Evolutionary conservation across 2,113 vertebrate genomes (phyloP).

Genomic region (Gnathonemus longibarbis): DNA sequence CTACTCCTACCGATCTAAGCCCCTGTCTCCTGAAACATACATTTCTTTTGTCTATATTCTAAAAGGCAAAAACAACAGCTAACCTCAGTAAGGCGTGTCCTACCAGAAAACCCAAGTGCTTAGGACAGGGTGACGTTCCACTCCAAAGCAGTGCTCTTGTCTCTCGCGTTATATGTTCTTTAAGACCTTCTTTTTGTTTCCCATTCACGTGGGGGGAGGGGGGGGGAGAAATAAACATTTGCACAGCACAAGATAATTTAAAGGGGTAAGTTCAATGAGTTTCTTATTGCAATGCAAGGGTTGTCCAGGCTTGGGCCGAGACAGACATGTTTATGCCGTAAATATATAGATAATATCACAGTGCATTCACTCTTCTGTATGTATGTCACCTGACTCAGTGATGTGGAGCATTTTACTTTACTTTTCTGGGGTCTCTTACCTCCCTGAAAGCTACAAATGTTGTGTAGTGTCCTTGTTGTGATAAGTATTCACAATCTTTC

Average conservation of each 20-base stretch:
- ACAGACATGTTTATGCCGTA: constrained; percentile 33
- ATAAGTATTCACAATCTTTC: constrained; percentile 28
- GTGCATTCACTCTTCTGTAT: constrained; percentile 45
- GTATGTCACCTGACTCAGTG: constrained; percentile 34
- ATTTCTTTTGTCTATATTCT: constrained; percentile 29
- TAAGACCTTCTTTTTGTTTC: constrained; percentile 24
- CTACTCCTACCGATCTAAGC: constrained; percentile 19
- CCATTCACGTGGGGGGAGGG: constrained; percentile 20
- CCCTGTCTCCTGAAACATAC: constrained; percentile 33
- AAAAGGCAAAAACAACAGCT: constrained; percentile 22
- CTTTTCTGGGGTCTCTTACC: constrained; percentile 32
- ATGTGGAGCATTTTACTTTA: constrained; percentile 41
- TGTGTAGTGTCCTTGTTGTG: constrained; percentile 28
- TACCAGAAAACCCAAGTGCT: constrained; percentile 54
- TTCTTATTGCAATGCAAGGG: constrained; percentile 41
- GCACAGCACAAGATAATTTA: constrained; percentile 20
- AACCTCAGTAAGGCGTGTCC: constrained; percentile 41
- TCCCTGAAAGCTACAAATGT: constrained; percentile 35
- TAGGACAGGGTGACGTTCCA: constrained; percentile 40
- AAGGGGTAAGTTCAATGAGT: constrained; percentile 23
- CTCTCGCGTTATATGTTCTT: constrained; percentile 15
- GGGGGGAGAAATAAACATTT: constrained; percentile 8
- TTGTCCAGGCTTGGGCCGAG: constrained; percentile 24
- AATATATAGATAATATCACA: constrained; percentile 46
- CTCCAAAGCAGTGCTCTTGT: constrained; percentile 41